A percentile compares a stretch with the other conserved stretches of the same genome.
Evolutionary conservation across 2,888 invertebrate species (phyloP).

Genomic region (Teinopalpus imperialis): DNA sequence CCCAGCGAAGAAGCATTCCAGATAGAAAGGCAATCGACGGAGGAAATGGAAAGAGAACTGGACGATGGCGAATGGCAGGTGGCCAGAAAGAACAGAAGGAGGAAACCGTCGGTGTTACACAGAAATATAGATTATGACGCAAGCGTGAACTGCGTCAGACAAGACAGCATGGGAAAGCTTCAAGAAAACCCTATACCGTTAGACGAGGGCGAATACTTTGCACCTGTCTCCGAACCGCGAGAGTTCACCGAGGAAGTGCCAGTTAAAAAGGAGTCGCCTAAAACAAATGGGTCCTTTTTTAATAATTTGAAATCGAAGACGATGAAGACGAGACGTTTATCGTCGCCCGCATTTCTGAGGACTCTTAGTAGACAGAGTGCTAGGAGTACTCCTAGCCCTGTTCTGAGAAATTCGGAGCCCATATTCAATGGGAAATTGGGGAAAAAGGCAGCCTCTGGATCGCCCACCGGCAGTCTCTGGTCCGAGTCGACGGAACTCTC

Average conservation of each 20-base stretch:
- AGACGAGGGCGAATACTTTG: conserved; percentile 81
- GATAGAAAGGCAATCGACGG: conserved; percentile 82
- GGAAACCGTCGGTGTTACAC: conserved; percentile 70
- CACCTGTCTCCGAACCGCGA: conserved; percentile 69
- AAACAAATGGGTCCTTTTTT: conserved; percentile 74
- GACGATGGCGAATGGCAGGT: conserved; percentile 72
- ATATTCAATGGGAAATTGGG: conserved; percentile 63
- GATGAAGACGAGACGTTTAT: conserved; percentile 76
- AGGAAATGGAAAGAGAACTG: conserved; percentile 78
- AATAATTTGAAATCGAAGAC: conserved; percentile 73
- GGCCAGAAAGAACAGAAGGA: conserved; percentile 72
- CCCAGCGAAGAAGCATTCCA: conserved; percentile 89
- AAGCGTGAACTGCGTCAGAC: conserved; percentile 34
- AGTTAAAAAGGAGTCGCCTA: conserved; percentile 55
- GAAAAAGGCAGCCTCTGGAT: conserved; percentile 66
- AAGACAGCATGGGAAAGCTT: conserved; percentile 59
- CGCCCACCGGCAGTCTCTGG: conserved; percentile 73
- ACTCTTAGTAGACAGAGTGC: conserved; percentile 78
- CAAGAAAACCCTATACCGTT: conserved; percentile 78
- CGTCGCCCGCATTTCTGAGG: conserved; percentile 83
- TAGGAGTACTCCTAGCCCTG: conserved; percentile 66
- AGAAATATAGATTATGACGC: conserved; percentile 61
- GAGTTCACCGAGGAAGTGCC: conserved; percentile 55
- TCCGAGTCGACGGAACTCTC: conserved; percentile 74
- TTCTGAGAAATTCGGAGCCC: conserved; percentile 54